Percentiles rank a stretch among this genome's conserved stretches.
phyloP scores from a whole-genome alignment of 2,888 invertebrate species.

The Drymonia ruficornis region DNA sequence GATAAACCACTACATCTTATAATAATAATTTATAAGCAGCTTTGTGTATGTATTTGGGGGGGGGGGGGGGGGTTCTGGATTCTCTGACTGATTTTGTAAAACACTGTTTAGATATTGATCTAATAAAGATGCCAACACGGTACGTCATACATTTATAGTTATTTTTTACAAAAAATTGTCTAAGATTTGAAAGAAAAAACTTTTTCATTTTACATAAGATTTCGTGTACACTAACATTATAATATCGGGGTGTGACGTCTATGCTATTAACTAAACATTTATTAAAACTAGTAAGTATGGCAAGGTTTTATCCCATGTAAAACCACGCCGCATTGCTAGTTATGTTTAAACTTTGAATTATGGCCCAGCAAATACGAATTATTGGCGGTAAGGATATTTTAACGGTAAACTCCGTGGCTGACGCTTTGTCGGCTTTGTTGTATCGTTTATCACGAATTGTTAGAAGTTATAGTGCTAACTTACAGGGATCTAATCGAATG shows the following conservation, averaged over 20 bases:
- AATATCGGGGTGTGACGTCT: too few relatives aligned
- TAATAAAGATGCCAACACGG: too few relatives aligned
- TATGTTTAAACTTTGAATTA: constrained; percentile 49
- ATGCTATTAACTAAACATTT: too few relatives aligned
- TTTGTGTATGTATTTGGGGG: too few relatives aligned
- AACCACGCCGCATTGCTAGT: constrained; percentile 29
- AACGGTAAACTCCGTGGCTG: background rate
- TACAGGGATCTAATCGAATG: too few relatives aligned
- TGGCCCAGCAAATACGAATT: constrained; percentile 36
- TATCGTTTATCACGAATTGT: constrained; percentile 11
- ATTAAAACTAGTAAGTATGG: too few relatives aligned
- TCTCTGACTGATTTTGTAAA: background rate
- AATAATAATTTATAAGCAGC: background rate
- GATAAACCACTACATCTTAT: background rate
- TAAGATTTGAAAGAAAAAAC: too few relatives aligned
- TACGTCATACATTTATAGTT: too few relatives aligned
- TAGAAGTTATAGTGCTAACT: constrained; percentile 10
- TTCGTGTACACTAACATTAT: too few relatives aligned
- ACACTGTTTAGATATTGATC: background rate
- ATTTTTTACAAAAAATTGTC: too few relatives aligned
- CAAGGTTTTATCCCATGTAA: background rate
- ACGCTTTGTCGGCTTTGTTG: constrained; percentile 9
- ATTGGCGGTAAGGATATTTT: constrained; percentile 14
- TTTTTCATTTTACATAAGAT: too few relatives aligned
- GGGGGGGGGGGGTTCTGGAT: too few relatives aligned